Base-by-base conservation (phyloP, 2,113 vertebrate genomes). In the Forbesichthys agassizii region DNA sequence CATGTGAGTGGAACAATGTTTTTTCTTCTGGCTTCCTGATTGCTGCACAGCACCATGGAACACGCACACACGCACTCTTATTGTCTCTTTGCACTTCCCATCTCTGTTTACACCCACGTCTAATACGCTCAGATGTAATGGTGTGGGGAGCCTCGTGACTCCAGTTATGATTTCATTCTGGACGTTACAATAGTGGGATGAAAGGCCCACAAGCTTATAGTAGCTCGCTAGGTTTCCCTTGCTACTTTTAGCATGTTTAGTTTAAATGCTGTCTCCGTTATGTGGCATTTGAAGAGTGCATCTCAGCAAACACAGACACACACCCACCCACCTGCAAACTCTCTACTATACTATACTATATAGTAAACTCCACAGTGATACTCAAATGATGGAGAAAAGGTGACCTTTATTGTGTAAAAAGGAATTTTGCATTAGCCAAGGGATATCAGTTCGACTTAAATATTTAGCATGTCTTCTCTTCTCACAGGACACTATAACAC, bases 1-100 rank as follows among this genome's bases (percentile, higher is more conserved):
- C 56, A 33, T 11, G 16, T 48, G 52, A 69, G 11, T 11, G 2
- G 56, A 69, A 64, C 56, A 65, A 1, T 68, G 60, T 75, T 13
- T 4, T 53, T n/a, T 14, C 72, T 60, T 62, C 56, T 11, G 0
- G 13, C 62, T 75, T 69, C 48, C 52, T 80, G 73, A 61, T 69
- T 73, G 64, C 33, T 42, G 58, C 64, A 47, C 55, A 52, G 71
- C 33, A 54, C 2, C 12, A 12, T 33, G 12, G 27, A 51, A 14
- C 48, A 20, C 16, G 8, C 48, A 51, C 47, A 51, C 63, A 36
- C 11, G 14, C 18, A 9, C n/a, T 13, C 1, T 27, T 27, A 27
- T 27, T 20, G 18, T 68, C 36, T 64, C 11, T 54, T 3, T 64
- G 36, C 36, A 42, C 59, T 60, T 36, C n/a, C n/a, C 18, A 27